Evolutionary conservation across 2,113 vertebrate genomes (phyloP).

Genomic region (Xenus cinereus): DNA sequence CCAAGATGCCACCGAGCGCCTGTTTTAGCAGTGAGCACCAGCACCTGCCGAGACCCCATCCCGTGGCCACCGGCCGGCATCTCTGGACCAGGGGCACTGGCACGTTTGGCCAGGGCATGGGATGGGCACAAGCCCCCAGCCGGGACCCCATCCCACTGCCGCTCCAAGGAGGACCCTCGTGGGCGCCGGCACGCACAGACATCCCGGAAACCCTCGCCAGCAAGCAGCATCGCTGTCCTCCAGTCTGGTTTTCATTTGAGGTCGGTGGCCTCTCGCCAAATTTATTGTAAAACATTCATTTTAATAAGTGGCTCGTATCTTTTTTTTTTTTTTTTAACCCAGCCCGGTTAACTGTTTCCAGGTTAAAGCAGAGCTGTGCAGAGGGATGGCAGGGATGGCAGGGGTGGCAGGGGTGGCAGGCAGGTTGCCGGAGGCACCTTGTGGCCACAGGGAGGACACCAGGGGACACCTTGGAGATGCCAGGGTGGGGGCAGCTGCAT

Average conservation of each 20-base stretch:
- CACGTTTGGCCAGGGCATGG: accelerated
- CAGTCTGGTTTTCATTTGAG: conserved; percentile 68
- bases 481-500: background rate
- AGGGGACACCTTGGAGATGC: background rate
- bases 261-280: conserved; percentile 63
- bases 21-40: accelerated
- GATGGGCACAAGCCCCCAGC: accelerated
- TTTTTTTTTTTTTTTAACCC: background rate
- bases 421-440: background rate
- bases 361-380: background rate
- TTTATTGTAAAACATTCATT: conserved; percentile 66
- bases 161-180: background rate
- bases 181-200: background rate
- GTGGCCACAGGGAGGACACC: background rate
- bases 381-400: accelerated
- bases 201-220: background rate
- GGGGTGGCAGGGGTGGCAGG: background rate
- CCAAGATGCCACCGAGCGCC: background rate
- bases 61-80: accelerated
- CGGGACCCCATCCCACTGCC: background rate
- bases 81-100: accelerated
- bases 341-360: conserved; percentile 49
- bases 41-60: background rate
- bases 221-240: background rate
- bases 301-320: conserved; percentile 63